Evolutionary conservation across 2,113 vertebrate species (phyloP).

Genomic region (Micronycteris hirsuta): DNA sequence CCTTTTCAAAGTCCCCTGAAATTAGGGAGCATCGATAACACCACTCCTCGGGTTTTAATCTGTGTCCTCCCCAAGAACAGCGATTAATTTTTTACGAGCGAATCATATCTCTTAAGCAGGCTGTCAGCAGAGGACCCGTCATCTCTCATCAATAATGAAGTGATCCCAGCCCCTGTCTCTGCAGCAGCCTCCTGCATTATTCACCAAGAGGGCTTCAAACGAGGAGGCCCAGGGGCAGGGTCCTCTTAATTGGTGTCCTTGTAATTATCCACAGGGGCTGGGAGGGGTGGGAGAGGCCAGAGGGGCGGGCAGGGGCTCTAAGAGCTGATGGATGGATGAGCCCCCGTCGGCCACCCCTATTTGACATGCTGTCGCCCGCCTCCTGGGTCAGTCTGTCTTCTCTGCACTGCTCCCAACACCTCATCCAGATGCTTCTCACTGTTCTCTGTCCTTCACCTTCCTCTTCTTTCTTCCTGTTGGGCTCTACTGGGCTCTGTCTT

Average conservation of each 20-base stretch:
- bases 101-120: constrained; percentile 82
- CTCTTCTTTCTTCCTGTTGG: neutral
- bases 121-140: constrained; percentile 78
- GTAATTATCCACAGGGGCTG: neutral
- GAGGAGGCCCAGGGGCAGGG: neutral
- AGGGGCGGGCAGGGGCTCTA: neutral
- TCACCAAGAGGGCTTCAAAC: constrained; percentile 74
- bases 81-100: constrained; percentile 83
- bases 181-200: constrained; percentile 80
- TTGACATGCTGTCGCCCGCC: neutral
- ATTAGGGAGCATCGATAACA: constrained; percentile 67
- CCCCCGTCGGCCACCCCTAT: neutral
- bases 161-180: constrained; percentile 39
- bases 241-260: constrained; percentile 45
- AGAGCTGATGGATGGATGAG: neutral
- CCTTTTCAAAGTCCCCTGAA: constrained; percentile 76
- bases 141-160: constrained; percentile 86
- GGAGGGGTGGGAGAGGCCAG: neutral
- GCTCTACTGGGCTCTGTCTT: neutral
- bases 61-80: constrained; percentile 68
- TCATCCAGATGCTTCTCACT: accelerated
- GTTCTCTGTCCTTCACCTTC: neutral
- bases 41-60: constrained; percentile 70
- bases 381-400: neutral
- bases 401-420: accelerated